Percentiles rank a stretch among this genome's conserved stretches.
Evolutionary conservation across 2,113 vertebrate species (phyloP).

Genomic region (Ardeotis arabs): DNA sequence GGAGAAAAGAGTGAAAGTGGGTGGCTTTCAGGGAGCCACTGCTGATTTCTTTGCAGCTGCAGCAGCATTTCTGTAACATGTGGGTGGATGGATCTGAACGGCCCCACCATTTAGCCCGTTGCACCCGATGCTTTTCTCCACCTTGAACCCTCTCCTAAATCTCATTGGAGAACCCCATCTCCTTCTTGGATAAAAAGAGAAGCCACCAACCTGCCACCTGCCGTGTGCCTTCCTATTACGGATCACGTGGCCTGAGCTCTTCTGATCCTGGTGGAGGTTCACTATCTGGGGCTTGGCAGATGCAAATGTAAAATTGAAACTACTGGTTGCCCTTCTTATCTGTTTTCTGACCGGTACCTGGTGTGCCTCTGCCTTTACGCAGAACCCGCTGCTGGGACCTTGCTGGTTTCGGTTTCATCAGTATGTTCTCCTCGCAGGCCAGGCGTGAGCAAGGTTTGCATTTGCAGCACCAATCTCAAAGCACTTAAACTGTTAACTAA

Average conservation of each 20-base stretch:
- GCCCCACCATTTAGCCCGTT: neutral
- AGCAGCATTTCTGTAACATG: neutral
- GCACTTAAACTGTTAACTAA: neutral
- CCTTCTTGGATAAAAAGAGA: neutral
- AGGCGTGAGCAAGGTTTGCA: neutral
- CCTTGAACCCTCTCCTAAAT: neutral
- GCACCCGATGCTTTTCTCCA: neutral
- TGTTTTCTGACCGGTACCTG: rapidly evolving
- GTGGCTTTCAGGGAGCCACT: neutral
- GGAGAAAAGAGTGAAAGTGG: neutral
- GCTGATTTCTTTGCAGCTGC: neutral
- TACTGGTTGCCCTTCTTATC: neutral
- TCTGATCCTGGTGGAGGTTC: neutral
- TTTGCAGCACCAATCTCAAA: neutral
- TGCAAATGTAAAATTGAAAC: constrained; percentile 30
- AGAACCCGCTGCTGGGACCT: neutral
- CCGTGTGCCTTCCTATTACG: neutral
- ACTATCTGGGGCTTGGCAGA: neutral
- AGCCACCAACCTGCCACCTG: neutral
- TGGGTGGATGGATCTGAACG: neutral
- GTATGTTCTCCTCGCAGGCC: neutral
- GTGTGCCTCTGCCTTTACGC: neutral
- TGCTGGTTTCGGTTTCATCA: constrained; percentile 29
- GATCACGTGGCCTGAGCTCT: neutral
- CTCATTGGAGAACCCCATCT: neutral